Evolutionary conservation across 2,888 invertebrate genomes (phyloP).

Genomic region (Pogonocherus hispidulus): DNA sequence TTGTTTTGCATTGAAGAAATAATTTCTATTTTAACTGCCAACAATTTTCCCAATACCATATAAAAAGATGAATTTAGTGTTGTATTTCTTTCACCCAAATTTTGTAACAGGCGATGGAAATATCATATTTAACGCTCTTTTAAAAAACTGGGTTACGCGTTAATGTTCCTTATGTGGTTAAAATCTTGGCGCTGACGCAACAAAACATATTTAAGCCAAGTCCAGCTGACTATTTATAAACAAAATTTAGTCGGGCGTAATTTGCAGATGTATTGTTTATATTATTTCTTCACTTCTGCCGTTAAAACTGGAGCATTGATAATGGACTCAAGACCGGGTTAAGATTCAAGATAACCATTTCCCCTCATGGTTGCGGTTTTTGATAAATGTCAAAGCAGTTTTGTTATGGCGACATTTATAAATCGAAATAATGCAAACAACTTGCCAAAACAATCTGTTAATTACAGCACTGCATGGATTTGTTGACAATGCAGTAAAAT

Average conservation of each 20-base stretch:
- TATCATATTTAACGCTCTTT: neutral
- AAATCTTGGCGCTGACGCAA: neutral
- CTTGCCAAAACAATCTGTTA: too few species aligned
- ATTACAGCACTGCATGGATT: too few species aligned
- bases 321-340: neutral
- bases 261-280: constrained; percentile 1
- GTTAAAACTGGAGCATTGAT: neutral
- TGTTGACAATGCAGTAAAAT: too few species aligned
- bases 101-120: too few species aligned
- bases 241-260: neutral
- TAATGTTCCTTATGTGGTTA: neutral
- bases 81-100: too few species aligned
- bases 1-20: too few species aligned
- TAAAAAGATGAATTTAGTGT: too few species aligned
- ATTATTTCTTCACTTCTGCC: neutral
- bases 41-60: too few species aligned
- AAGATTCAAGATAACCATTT: neutral
- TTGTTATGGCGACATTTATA: too few species aligned
- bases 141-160: neutral
- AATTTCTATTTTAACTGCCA: too few species aligned
- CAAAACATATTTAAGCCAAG: neutral
- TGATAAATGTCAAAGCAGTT: neutral
- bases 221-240: neutral
- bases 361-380: neutral
- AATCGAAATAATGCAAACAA: too few species aligned